Evolutionary conservation across 2,888 invertebrate genomes (phyloP).

Genomic region (Iselma pallidipennis): DNA sequence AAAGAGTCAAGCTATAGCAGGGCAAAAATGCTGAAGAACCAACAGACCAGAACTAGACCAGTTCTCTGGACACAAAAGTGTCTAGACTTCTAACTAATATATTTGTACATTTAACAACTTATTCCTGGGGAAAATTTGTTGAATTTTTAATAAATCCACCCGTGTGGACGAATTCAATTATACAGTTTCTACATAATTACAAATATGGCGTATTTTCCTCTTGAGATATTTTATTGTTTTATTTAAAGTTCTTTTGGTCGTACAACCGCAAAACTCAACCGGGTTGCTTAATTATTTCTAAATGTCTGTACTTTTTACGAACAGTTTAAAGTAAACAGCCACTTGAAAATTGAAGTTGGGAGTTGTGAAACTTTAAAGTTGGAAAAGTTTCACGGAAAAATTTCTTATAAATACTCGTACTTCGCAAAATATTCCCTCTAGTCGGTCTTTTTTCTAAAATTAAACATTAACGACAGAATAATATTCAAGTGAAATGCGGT

Average conservation of each 20-base stretch:
- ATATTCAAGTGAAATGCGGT: no score
- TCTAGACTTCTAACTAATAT: not conserved
- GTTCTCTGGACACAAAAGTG: conserved; percentile 6
- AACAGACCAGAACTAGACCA: conserved; percentile 23
- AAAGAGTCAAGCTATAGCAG: not conserved
- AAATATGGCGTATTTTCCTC: no score
- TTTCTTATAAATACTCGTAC: no score
- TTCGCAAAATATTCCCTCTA: no score
- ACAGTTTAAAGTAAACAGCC: not conserved
- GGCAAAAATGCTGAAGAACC: not conserved
- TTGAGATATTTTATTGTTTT: no score
- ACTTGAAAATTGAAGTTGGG: conserved; percentile 1
- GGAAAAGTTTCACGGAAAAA: not conserved
- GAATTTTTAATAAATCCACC: no score
- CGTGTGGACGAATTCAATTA: no score
- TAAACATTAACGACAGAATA: no score
- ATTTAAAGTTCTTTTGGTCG: not conserved
- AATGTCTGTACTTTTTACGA: not conserved
- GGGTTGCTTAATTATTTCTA: conserved; percentile 1
- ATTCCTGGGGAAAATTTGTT: no score
- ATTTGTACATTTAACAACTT: no score
- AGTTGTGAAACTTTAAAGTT: not conserved
- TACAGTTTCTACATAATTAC: no score
- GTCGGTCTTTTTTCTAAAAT: no score
- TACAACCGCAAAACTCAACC: not conserved